Base-by-base conservation (phyloP, 2,113 vertebrate genomes). In the Dicrurus megarhynchus region DNA sequence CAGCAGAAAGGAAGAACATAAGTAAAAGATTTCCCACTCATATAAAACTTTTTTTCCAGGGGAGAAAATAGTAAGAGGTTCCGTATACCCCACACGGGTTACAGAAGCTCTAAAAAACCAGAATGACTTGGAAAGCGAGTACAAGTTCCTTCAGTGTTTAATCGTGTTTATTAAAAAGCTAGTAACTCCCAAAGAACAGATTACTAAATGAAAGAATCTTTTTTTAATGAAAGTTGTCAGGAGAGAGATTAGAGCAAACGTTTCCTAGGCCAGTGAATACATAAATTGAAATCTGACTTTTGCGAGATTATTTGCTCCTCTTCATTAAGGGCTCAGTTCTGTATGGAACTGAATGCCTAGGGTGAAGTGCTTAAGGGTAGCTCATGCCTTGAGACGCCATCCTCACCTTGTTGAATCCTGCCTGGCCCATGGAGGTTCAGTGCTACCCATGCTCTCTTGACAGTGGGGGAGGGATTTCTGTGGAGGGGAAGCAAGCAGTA, bases 161-260 rank as follows among this genome's bases (percentile, higher is more conserved):
- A 90, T 91, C 10, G 11, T 75, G 42, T 69, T 95, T 83, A 46
- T 95, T 84, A 69, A 84, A 94, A 92, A 92, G 88, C 68, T 59
- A 74, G 9, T 64, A 86, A 86, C 39, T 88, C 59, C 22, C 37
- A 71, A 95, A 94, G 47, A 92, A 64, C 56, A 84, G 85, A 93
- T 93, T 93, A 93, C 57, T 71, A 87, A 92, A 56, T 78, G 52
- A 91, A 95, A 84, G 28, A 84, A 2, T 82, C 3, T 49, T 28
- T 70, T 92, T 84, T 56, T 1, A n/a, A 46, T 68, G 50, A 30
- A 92, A 75, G 64, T 79, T 46, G 19, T 73, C 86, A 76, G 41
- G 49, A 44, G 37, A 84, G 56, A 59, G 44, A 89, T 94, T 95
- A 82, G 28, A 78, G n/a, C n/a, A 64, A 78, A 81, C 0, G 1